Evolutionary conservation across 2,797 vertebrate genomes (phyloP).

Genomic region (Pipistrellus pygmaeus): DNA sequence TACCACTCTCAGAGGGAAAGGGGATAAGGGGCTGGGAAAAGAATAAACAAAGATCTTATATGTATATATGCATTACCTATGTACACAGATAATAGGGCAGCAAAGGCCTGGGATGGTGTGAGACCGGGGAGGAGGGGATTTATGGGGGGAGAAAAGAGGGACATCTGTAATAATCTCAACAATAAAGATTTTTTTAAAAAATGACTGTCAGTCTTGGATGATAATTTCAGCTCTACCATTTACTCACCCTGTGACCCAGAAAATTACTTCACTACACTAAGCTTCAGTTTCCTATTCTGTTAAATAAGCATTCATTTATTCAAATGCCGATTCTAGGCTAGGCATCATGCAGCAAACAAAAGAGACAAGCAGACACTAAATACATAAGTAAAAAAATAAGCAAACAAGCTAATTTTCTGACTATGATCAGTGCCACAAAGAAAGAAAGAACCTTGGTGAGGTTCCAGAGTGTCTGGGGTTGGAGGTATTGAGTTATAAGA

Average conservation of each 20-base stretch:
- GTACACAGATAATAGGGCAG: no score
- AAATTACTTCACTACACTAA: neutral
- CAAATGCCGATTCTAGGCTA: neutral
- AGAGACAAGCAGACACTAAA: neutral
- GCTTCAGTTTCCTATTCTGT: slow-evolving; percentile 47
- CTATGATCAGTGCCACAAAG: neutral
- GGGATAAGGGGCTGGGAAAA: no score
- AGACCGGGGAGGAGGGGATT: no score
- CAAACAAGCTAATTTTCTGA: neutral
- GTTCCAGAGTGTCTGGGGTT: neutral
- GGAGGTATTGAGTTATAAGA: neutral
- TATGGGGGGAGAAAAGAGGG: no score
- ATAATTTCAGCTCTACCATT: neutral
- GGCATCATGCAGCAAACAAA: slow-evolving; percentile 21
- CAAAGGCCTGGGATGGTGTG: no score
- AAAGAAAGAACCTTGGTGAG: neutral
- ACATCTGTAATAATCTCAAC: no score
- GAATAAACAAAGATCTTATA: no score
- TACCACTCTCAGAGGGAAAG: no score
- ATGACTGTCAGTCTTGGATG: neutral
- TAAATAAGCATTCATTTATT: neutral
- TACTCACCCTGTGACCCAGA: neutral
- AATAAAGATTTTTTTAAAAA: no score
- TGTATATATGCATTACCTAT: no score
- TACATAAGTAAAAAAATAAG: neutral